phyloP scores from a whole-genome alignment of 1,140 invertebrate genomes.

The Aphis craccivora region DNA sequence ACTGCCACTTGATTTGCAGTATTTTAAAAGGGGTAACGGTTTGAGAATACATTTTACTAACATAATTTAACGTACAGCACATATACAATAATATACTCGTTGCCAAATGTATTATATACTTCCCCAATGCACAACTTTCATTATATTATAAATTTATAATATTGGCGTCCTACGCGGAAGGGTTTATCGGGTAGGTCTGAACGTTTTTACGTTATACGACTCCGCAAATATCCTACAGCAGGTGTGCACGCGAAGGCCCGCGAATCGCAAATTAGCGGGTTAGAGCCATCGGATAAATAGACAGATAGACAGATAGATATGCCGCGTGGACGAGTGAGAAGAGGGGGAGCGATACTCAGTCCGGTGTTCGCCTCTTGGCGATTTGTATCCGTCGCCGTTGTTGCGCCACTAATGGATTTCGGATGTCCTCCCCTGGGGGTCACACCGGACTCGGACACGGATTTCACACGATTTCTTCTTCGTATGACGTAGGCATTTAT shows the following conservation, averaged over 20 bases:
- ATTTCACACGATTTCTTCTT: conserved; percentile 34
- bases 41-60: too few species aligned
- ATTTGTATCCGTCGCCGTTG: conserved; percentile 14
- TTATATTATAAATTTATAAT: too few species aligned
- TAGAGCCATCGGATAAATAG: background rate
- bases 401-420: conserved; percentile 44
- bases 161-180: too few species aligned
- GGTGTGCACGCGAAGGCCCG: background rate
- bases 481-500: background rate
- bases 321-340: background rate
- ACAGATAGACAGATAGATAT: background rate
- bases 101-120: too few species aligned
- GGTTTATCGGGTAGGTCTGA: too few species aligned
- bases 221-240: background rate
- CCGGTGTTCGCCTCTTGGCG: background rate
- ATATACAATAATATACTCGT: too few species aligned
- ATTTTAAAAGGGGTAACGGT: too few species aligned
- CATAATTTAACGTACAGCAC: too few species aligned
- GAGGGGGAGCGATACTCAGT: background rate
- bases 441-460: background rate
- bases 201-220: background rate
- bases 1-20: too few species aligned
- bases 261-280: background rate
- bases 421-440: conserved; percentile 12
- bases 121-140: too few species aligned